Evolutionary conservation across 2,888 invertebrate species (phyloP).

Genomic region (Ceratothoa steindachneri): DNA sequence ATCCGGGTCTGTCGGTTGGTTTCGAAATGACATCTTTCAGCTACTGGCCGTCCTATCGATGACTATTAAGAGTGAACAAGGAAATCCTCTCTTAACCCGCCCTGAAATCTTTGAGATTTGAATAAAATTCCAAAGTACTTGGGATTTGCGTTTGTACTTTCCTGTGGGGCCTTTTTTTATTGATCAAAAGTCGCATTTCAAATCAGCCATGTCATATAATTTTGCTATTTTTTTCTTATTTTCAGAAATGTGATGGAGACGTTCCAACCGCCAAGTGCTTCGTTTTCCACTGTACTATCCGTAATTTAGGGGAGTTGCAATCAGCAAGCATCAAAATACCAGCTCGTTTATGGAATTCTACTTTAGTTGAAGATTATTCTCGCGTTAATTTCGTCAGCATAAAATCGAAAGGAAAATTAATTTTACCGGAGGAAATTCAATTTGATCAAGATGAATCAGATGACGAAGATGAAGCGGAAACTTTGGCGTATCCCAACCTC

Average conservation of each 20-base stretch:
- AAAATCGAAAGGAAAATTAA: conserved; percentile 38
- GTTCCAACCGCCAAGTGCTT: conserved; percentile 46
- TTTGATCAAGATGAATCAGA: conserved; percentile 33
- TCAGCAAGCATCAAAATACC: conserved; percentile 40
- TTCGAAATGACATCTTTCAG: too few relatives aligned
- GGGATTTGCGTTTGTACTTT: too few relatives aligned
- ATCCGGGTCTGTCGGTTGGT: too few relatives aligned
- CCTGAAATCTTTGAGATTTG: too few relatives aligned
- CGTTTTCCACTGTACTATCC: conserved; percentile 43
- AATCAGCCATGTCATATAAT: too few relatives aligned
- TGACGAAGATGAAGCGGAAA: conserved; percentile 29
- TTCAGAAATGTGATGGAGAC: conserved; percentile 40
- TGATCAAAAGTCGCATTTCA: too few relatives aligned
- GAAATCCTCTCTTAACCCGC: too few relatives aligned
- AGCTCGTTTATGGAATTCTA: conserved; percentile 48
- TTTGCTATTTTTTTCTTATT: too few relatives aligned
- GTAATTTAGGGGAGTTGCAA: conserved; percentile 32
- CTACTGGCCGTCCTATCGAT: too few relatives aligned
- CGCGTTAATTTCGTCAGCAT: conserved; percentile 43
- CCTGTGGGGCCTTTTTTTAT: too few relatives aligned
- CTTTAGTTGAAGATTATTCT: conserved; percentile 48
- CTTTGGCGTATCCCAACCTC: conserved; percentile 38
- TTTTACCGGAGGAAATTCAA: conserved; percentile 42
- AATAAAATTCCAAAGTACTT: too few relatives aligned
- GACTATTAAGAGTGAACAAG: too few relatives aligned